phyloP scores from a whole-genome alignment of 2,888 invertebrate genomes.

The Zaprionus obscuricornis region DNA sequence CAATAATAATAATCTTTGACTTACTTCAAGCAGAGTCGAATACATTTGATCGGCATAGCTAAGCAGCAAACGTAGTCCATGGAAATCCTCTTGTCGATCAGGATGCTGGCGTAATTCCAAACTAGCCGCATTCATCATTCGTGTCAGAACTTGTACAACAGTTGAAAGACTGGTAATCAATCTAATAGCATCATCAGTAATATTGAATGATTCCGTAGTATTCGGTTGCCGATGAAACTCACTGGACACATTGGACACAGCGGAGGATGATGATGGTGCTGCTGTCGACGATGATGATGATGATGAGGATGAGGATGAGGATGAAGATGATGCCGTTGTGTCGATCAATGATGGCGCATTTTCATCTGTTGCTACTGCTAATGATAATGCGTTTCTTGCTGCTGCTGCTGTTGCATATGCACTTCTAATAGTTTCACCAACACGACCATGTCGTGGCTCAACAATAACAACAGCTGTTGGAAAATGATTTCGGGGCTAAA shows the following conservation, averaged over 20 bases:
- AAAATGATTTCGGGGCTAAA: neutral
- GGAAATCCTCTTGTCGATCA: slow-evolving; percentile 37
- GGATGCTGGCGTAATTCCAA: slow-evolving; percentile 38
- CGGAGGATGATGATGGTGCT: too few species aligned
- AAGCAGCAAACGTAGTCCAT: slow-evolving; percentile 29
- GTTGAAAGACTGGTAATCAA: slow-evolving; percentile 37
- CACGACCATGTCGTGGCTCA: slow-evolving; percentile 34
- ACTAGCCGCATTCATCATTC: slow-evolving; percentile 44
- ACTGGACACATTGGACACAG: too few species aligned
- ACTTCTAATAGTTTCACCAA: too few species aligned
- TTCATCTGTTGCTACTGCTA: too few species aligned
- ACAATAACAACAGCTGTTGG: slow-evolving; percentile 35
- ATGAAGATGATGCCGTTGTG: too few species aligned
- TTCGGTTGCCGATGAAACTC: too few species aligned
- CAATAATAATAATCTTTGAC: neutral
- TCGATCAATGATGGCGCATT: too few species aligned
- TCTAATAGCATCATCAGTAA: slow-evolving; percentile 28
- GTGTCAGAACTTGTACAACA: slow-evolving; percentile 42
- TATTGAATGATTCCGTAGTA: slow-evolving; percentile 24
- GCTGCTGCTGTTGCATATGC: too few species aligned
- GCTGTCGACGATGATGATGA: too few species aligned
- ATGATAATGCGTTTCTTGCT: too few species aligned
- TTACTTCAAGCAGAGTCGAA: slow-evolving; percentile 39
- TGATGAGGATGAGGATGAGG: too few species aligned
- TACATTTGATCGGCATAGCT: slow-evolving; percentile 52